Percentiles rank a stretch among this genome's conserved stretches.
Evolutionary conservation across 2,888 invertebrate genomes (phyloP).

Genomic region (Callyntrura sp.): DNA sequence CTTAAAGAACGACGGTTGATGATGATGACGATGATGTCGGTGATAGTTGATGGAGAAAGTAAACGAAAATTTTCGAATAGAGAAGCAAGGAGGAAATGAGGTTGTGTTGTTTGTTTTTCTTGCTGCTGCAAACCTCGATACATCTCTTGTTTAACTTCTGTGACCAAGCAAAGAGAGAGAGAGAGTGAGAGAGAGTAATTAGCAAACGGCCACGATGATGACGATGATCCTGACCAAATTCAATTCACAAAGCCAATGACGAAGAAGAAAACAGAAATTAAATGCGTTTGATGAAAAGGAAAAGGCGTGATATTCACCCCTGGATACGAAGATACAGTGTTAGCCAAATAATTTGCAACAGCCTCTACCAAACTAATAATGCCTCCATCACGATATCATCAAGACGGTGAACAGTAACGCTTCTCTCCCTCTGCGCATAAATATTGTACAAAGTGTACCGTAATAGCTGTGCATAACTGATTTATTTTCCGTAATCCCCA

Average conservation of each 20-base stretch:
- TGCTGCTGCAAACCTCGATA: constrained; percentile 67
- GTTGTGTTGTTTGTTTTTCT: constrained; percentile 78
- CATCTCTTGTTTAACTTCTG: background rate
- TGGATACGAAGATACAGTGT: too few species aligned
- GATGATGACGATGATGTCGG: background rate
- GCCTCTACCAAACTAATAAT: too few species aligned
- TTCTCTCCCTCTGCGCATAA: too few species aligned
- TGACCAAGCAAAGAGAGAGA: background rate
- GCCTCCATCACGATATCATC: too few species aligned
- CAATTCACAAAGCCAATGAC: constrained; percentile 29
- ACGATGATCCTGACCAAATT: constrained; percentile 35
- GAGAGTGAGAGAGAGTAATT: constrained; percentile 75
- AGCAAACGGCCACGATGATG: constrained; percentile 65
- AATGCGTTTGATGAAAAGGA: background rate
- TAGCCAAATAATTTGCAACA: too few species aligned
- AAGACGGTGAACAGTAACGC: too few species aligned
- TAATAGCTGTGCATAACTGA: too few species aligned
- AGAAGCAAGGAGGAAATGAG: constrained; percentile 69
- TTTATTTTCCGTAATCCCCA: too few species aligned
- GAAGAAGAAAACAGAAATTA: background rate
- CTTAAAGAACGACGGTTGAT: too few species aligned
- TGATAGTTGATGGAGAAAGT: constrained; percentile 42
- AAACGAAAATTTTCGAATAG: constrained; percentile 7
- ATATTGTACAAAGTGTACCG: too few species aligned
- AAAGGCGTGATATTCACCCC: background rate